Base-by-base conservation (phyloP, 2,888 invertebrate species). In the Leuctra nigra region DNA sequence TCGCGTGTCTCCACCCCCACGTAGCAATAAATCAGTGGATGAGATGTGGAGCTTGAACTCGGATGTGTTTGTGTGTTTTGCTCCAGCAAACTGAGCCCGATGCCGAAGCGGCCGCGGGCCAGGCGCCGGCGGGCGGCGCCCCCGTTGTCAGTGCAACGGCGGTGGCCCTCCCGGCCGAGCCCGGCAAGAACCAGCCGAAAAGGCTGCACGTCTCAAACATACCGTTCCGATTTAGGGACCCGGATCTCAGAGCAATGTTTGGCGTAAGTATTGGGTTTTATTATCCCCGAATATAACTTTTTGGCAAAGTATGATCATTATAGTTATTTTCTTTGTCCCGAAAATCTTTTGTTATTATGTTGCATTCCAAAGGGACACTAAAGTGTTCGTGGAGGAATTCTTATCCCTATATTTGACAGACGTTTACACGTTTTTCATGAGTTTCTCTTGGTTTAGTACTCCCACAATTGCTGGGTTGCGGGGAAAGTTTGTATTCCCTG, bases 151-250 rank as follows among this genome's bases (percentile, higher is more conserved):
- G 75, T 69, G 65, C 72, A 64, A 65, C 74, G 65, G 74, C 77
- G 50, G 75, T 77, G 63, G 78, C 70, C 58, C 70, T 70, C 69
- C 58, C 54, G 25, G 75, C 75, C 64, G 72, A 70, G 50, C 73
- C 80, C 64, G 73, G 79, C 64, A 82, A 83, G 74, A 78, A 82
- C 68, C 91, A 91, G 72, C 94, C 91, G 66, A 97, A 99, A 75
- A 82, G 99, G 71, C 83, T 99, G 67, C 98, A 99, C 76, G 97
- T 99, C 72, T 97, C 96, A 71, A 99, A 99, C 81, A 99, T 99
- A 81, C 99, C 99, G 69, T 99, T 99, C 81, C 83, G 98, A 73
- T 99, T 97, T 80, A 86, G 98, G 77, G 98, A 99, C 79, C 96
- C 96, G 62, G 98, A 99, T 77, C 84, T 99, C 65, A 86, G 96